Conservation (phyloP, 2,888 invertebrate species). For the Leucoma salicis region DNA sequence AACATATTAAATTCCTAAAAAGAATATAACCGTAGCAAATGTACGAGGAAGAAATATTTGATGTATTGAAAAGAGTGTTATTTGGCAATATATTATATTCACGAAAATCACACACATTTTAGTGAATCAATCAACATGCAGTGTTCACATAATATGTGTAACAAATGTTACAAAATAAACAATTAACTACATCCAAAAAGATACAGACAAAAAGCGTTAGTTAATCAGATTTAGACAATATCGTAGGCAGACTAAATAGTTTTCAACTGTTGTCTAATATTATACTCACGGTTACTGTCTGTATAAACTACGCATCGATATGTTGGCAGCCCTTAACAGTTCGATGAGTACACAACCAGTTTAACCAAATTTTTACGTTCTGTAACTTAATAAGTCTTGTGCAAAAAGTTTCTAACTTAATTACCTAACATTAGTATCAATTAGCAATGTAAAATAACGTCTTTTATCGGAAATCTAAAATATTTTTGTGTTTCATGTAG, state of each 20-base stretch:
- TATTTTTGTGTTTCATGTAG: no score
- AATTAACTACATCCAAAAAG: constrained; percentile 20
- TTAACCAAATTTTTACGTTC: constrained; percentile 29
- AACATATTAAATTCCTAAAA: no score
- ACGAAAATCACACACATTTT: constrained; percentile 64
- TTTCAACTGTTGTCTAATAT: no score
- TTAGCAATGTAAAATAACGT: no score
- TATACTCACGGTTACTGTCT: no score
- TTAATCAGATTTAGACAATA: constrained; percentile 22
- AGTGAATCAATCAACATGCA: constrained; percentile 44
- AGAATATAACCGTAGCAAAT: no score
- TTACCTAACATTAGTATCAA: no score
- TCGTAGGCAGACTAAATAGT: no score
- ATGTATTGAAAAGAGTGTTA: neutral
- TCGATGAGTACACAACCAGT: constrained; percentile 56
- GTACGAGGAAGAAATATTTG: no score
- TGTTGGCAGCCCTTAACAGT: constrained; percentile 43
- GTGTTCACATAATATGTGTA: constrained; percentile 26
- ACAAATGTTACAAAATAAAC: constrained; percentile 12
- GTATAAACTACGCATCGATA: constrained; percentile 31
- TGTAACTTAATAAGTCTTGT: no score
- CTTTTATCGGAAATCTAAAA: no score
- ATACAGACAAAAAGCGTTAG: constrained; percentile 17
- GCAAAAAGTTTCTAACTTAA: no score
- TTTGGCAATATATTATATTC: constrained; percentile 16